Base-by-base conservation (phyloP, 2,888 invertebrate species). In the Drosophila mulleri region DNA sequence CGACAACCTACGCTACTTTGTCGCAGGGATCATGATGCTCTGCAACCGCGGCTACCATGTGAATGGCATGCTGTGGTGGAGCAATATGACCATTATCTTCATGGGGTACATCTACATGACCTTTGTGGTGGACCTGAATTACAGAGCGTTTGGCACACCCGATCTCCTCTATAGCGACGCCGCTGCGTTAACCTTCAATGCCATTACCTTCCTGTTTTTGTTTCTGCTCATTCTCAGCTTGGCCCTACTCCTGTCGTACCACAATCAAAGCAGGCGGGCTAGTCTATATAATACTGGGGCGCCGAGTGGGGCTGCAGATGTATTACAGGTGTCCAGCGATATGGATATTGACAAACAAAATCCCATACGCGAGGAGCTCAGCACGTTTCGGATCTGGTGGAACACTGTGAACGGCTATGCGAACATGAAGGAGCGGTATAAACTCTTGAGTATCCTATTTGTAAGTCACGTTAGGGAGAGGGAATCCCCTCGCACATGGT, bases 321-420 rank as follows among this genome's bases (percentile, higher is more conserved):
- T 1, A 14, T 0, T 14, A 4, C 2, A 14, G 20, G 18, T 50
- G 23, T 62, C 62, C 11, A 85, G 87, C 48, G 69, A 81, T 7
- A 32, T 23, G 23, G 70, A 83, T 11, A 14, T 70, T 6, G 12
- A 45, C 3, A 50, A 26, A 1, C 56, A 18, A 1, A 16, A n/a
- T 8, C 52, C 53, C 0, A 53, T 53, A n/a, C 52, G 39, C 26
- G 35, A 11, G 0, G 14, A 44, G 8, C 32, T 63, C 7, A 50
- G 26, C 1, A 26, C 6, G 1, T 16, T n/a, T 1, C 12, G 16
- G 0, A 20, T 83, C 44, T 83, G 84, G 87, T 52, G 56, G 69
- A n/a, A n/a, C 0, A 42, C 77, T 8, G 71, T 83, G 0, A 77
- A 86, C 35, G 84, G 77, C 3, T 39, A 18, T 20, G 7, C 3